Base-by-base conservation (phyloP, 2,888 invertebrate species). In the Parelbella ahira region DNA sequence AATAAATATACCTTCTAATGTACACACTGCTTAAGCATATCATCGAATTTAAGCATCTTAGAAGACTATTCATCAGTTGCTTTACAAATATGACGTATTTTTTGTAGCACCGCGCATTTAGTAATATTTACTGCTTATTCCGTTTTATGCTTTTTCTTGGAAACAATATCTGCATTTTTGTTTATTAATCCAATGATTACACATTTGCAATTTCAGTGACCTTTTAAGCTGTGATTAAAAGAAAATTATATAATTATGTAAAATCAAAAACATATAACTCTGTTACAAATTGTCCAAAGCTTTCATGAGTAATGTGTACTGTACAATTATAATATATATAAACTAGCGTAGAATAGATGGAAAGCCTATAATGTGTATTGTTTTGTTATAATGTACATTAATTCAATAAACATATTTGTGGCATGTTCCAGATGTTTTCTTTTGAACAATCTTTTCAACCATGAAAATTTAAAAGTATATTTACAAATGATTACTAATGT, bases 371-470 rank as follows among this genome's bases (percentile, higher is more conserved):
- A 38, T 51, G 45, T 56, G 50, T 53, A 54, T 53, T 48, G 39
- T 55, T 54, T 47, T 53, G 53, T 60, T 54, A 52, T 37, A 36
- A 38, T 43, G 47, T 53, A 48, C 47, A 53, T 36, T 49, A 44
- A 51, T 44, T 54, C 49, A 67, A 62, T 66, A 68, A 66, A 69
- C 62, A 60, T 57, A 64, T 59, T 65, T 61, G 60, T 66, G 63
- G 63, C 63, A 62, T 48, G 44, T 2, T 15, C 15, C 15, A 15
- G 15, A 15, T 15, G 3, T 15, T 15, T 15, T 15, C 15, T 4
- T 4, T 15, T 15, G 15, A 15, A 15, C 15, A n/a, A n/a, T n/a
- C n/a, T n/a, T n/a, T n/a, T n/a, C n/a, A n/a, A n/a, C n/a, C n/a
- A n/a, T n/a, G n/a, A n/a, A n/a, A n/a, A n/a, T n/a, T n/a, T n/a